Percentiles rank a stretch among this genome's conserved stretches.
phyloP scores from a whole-genome alignment of 2,113 vertebrate genomes.

The Speoplatyrhinus poulsoni region DNA sequence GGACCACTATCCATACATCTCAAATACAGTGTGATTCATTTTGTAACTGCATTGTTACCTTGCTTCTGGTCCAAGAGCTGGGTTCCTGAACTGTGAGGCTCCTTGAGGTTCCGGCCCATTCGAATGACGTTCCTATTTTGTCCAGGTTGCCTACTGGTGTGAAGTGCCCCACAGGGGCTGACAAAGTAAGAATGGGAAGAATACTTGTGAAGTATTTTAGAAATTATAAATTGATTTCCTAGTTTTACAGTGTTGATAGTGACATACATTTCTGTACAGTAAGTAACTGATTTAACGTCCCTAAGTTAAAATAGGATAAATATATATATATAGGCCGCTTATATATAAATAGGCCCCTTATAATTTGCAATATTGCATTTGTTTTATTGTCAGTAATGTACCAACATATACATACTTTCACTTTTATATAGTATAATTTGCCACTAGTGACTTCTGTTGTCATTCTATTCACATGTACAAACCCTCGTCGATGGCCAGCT shows the following conservation, averaged over 20 bases:
- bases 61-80: conserved; percentile 65
- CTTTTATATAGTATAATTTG: not conserved
- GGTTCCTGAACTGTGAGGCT: conserved; percentile 20
- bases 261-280: no score
- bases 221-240: no score
- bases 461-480: conserved; percentile 38
- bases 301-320: no score
- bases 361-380: no score
- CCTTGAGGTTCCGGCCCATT: conserved; percentile 76
- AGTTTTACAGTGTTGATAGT: no score
- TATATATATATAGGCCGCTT: no score
- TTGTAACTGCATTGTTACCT: conserved; percentile 63
- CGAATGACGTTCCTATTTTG: conserved; percentile 72
- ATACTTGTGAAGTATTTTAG: no score
- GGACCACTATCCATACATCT: not conserved
- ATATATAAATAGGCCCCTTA: no score
- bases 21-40: not conserved
- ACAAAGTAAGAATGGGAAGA: not conserved
- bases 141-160: conserved; percentile 7
- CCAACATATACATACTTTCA: no score
- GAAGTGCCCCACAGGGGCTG: conserved; percentile 49
- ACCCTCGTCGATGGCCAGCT: conserved; percentile 76
- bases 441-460: not conserved
- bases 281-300: no score
- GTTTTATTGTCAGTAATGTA: no score